phyloP scores from a whole-genome alignment of 2,113 vertebrate genomes.

The Telmatochromis sp. region DNA sequence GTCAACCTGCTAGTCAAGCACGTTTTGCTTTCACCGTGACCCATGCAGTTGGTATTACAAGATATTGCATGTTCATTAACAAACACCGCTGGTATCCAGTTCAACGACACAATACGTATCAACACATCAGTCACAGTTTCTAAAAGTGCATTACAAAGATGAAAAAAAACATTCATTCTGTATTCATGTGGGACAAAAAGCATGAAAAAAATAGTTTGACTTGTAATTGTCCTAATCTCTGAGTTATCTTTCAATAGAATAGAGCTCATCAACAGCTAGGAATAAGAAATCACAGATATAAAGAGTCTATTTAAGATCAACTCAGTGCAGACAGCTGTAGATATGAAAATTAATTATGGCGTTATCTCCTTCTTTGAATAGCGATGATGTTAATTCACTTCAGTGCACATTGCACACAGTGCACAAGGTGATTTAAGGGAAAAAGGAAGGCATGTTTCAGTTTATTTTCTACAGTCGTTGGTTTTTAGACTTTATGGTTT shows the following conservation, averaged over 20 bases:
- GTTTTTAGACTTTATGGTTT: background rate
- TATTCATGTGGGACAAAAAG: background rate
- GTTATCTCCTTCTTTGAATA: conserved; percentile 35
- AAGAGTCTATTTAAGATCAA: conserved; percentile 5
- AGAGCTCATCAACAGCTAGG: background rate
- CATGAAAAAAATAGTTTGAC: background rate
- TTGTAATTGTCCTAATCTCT: conserved; percentile 6
- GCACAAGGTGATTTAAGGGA: background rate
- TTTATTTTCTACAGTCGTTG: background rate
- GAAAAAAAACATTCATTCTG: background rate
- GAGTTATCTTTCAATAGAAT: background rate
- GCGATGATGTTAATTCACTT: background rate
- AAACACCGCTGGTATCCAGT: background rate
- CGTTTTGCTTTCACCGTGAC: background rate
- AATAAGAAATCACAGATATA: conserved; percentile 8
- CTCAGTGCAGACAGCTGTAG: background rate
- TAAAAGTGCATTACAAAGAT: background rate
- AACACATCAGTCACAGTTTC: background rate
- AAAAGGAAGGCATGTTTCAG: background rate
- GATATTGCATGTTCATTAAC: background rate
- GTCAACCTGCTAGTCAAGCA: background rate
- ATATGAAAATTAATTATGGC: conserved; percentile 52
- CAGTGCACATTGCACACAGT: background rate
- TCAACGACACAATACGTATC: background rate
- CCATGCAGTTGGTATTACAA: background rate